Base-by-base conservation (phyloP, 2,797 vertebrate species). In the Ctenopoma multispine region DNA sequence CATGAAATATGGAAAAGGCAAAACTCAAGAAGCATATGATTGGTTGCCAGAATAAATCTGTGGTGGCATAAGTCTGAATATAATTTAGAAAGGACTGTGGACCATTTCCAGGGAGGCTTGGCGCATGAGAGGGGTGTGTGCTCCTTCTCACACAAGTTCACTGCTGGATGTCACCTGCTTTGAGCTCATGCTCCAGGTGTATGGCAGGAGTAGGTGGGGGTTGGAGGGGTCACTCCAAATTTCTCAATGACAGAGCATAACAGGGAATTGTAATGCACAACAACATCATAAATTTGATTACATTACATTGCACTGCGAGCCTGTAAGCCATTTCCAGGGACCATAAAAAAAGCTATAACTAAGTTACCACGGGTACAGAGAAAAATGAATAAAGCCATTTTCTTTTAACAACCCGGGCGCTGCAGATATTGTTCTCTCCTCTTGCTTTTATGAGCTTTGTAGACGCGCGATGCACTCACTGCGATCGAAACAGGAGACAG, bases 311-410 rank as follows among this genome's bases (percentile, higher is more conserved):
- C 75, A 76, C 63, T 79, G 84, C 75, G 62, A 88, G 86, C 87
- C 90, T 83, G 82, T 87, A 73, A 92, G 89, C 90, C 85, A 92
- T 92, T 92, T 89, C 81, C 87, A 86, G 82, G 84, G 85, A 86
- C 79, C 82, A 87, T 91, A 89, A 92, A 93, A 90, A 31, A 31
- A 84, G 80, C 90, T 72, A 86, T 91, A 93, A 92, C 88, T 84
- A 89, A 90, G 90, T 93, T 93, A 91, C 84, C 87, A 85, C 79
- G 69, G 83, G 71, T 79, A 86, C 74, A 87, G 84, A 88, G 87
- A 87, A 90, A 89, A 90, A 93, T 84, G 87, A 92, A 93, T 92
- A 89, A 93, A 90, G 84, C 84, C 81, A 92, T 90, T 93, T 92
- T 89, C 81, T 90, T 91, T 85, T 86, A 92, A 92, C 88, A 91